Conservation (phyloP, 2,113 vertebrate species). For the Ursus arctos region DNA sequence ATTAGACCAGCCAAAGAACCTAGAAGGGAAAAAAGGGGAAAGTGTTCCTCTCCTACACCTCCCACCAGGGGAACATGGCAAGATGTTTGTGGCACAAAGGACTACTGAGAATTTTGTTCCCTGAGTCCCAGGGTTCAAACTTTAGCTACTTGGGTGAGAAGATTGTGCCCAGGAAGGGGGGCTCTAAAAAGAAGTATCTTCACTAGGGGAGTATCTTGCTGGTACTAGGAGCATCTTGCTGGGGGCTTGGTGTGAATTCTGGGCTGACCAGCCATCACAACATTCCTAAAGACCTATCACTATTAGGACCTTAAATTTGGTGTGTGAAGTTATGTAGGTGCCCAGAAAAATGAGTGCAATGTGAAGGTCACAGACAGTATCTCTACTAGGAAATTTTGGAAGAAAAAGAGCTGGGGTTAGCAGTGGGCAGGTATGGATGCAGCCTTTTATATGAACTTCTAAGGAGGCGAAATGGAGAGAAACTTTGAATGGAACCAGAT, state of each 20-base stretch:
- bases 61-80: neutral
- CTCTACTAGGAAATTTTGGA: conserved; percentile 11
- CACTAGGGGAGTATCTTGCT: neutral
- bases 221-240: neutral
- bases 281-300: neutral
- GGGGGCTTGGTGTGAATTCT: neutral
- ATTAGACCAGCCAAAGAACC: neutral
- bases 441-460: conserved; percentile 39
- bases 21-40: neutral
- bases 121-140: neutral
- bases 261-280: neutral
- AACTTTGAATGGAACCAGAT: conserved; percentile 73
- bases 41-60: neutral
- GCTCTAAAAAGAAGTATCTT: neutral
- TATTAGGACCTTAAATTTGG: neutral
- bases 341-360: neutral
- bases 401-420: neutral
- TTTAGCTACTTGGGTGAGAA: neutral
- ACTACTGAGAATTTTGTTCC: conserved; percentile 33
- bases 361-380: neutral
- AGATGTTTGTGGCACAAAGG: neutral
- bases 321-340: neutral
- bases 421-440: neutral
- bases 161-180: neutral
- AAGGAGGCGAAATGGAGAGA: conserved; percentile 53